Percentiles rank a stretch among this genome's conserved stretches.
Conservation (phyloP, 2,113 vertebrate genomes). For the Siniperca chuatsi region DNA sequence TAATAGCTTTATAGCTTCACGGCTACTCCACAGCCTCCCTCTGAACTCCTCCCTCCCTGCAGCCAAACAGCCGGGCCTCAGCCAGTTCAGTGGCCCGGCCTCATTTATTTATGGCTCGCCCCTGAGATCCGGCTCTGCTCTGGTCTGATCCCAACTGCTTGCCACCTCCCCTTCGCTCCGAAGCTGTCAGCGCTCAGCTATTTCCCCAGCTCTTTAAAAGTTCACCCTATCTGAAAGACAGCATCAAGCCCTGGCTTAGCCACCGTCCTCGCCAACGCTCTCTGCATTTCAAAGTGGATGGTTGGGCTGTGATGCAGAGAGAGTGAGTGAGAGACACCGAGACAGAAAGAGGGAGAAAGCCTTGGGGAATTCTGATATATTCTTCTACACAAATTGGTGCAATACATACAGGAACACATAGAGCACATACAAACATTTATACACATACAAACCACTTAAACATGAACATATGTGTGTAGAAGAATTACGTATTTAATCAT, state of each 20-base stretch:
- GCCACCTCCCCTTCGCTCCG: conserved; percentile 15
- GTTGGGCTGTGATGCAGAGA: conserved; percentile 27
- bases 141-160: conserved; percentile 53
- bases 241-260: conserved; percentile 64
- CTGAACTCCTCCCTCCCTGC: conserved; percentile 14
- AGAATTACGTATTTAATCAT: no score
- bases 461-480: not conserved
- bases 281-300: conserved; percentile 76
- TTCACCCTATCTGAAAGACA: conserved; percentile 73
- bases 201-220: conserved; percentile 66
- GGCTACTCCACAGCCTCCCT: not conserved
- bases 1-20: conserved; percentile 3
- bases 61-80: conserved; percentile 44
- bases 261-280: conserved; percentile 48
- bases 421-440: not conserved
- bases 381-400: conserved; percentile 1
- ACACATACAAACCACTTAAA: not conserved
- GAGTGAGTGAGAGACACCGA: not conserved
- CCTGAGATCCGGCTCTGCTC: conserved; percentile 42
- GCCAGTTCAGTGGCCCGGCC: conserved; percentile 41
- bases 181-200: conserved; percentile 37
- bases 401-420: not conserved
- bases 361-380: conserved; percentile 19
- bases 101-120: conserved; percentile 70
- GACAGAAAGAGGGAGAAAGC: not conserved